Evolutionary conservation across 2,888 invertebrate genomes (phyloP).

Genomic region (Creontiades dilutus): DNA sequence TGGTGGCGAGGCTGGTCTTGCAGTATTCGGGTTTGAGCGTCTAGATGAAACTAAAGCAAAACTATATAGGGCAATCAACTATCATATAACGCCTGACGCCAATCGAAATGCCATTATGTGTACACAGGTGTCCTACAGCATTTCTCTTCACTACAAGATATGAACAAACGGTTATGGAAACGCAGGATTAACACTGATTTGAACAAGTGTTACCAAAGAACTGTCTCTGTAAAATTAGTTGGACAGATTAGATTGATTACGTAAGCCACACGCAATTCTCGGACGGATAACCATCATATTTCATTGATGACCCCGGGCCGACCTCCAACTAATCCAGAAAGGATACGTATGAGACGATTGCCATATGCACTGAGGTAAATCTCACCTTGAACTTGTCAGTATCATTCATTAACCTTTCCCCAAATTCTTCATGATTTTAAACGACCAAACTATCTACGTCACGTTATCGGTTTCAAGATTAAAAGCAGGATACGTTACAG

Average conservation of each 20-base stretch:
- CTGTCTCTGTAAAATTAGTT: conserved; percentile 24
- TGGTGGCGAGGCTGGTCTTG: neutral
- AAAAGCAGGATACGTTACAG: neutral
- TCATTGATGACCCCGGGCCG: conserved; percentile 45
- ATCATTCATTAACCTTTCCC: no score
- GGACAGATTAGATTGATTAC: conserved; percentile 54
- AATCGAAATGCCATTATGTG: neutral
- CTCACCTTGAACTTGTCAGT: neutral
- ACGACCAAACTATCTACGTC: neutral
- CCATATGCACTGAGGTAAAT: neutral
- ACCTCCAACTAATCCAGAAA: no score
- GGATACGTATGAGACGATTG: no score
- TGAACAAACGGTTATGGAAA: no score
- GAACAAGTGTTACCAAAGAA: conserved; percentile 53
- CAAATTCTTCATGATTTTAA: neutral
- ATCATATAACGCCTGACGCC: neutral
- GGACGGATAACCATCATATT: conserved; percentile 32
- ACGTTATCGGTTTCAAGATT: neutral
- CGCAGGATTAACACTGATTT: no score
- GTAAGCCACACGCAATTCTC: conserved; percentile 65
- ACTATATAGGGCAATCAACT: neutral
- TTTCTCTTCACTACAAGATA: neutral
- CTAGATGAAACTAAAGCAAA: neutral
- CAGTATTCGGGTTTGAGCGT: neutral
- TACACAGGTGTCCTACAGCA: conserved; percentile 38